phyloP scores from a whole-genome alignment of 2,888 invertebrate species.

The Metacarcinus magister region DNA sequence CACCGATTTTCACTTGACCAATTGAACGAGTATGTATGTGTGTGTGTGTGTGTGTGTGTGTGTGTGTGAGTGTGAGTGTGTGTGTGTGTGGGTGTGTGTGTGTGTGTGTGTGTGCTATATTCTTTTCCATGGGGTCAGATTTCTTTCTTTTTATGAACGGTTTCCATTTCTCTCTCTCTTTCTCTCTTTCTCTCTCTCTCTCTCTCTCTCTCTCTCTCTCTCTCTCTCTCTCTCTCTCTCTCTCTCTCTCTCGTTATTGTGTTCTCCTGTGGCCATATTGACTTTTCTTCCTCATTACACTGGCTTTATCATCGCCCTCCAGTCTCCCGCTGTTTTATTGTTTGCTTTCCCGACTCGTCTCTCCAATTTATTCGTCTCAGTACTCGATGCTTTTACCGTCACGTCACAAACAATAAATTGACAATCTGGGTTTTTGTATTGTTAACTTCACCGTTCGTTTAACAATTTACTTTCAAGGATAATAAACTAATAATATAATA shows the following conservation, averaged over 20 bases:
- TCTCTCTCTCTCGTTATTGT: conserved; percentile 10
- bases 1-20: background rate
- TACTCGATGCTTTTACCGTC: background rate
- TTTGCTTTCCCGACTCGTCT: conserved; percentile 45
- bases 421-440: background rate
- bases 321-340: conserved; percentile 30
- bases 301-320: conserved; percentile 43
- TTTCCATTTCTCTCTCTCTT: conserved; percentile 54
- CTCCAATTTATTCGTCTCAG: conserved; percentile 31
- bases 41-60: conserved; percentile 26
- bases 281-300: conserved; percentile 45
- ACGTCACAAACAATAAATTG: background rate
- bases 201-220: conserved; percentile 54
- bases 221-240: conserved; percentile 62
- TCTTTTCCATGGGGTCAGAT: too few relatives aligned
- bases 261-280: conserved; percentile 11
- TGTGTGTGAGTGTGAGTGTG: conserved; percentile 5
- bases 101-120: background rate
- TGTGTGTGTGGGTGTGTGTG: background rate
- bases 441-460: background rate
- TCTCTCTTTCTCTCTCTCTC: conserved; percentile 71
- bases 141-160: too few relatives aligned
- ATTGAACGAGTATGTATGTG: background rate
- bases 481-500: background rate
- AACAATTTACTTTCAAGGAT: background rate